Percentiles rank a stretch among this genome's conserved stretches.
phyloP scores from a whole-genome alignment of 2,888 invertebrate genomes.

The Erynnis tages region DNA sequence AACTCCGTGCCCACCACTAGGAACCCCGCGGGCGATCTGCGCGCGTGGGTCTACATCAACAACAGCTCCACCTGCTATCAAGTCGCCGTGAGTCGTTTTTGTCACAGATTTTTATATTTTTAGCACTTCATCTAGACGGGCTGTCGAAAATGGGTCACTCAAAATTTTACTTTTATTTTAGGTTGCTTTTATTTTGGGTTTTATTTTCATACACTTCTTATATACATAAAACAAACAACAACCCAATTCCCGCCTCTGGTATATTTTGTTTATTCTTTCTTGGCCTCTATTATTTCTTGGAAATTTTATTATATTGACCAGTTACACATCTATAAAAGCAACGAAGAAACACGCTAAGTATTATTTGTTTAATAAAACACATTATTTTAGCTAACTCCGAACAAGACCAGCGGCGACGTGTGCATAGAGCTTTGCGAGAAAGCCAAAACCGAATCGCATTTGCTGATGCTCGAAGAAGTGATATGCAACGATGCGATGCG shows the following conservation, averaged over 20 bases:
- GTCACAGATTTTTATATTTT: too few relatives aligned
- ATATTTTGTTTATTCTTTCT: too few relatives aligned
- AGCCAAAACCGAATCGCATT: slow-evolving; percentile 84
- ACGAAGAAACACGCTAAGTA: neutral
- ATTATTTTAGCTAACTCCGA: slow-evolving; percentile 85
- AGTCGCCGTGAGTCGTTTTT: slow-evolving; percentile 84
- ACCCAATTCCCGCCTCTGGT: too few relatives aligned
- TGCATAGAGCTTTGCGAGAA: slow-evolving; percentile 86
- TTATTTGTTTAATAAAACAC: neutral
- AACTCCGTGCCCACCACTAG: slow-evolving; percentile 81
- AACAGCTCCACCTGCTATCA: slow-evolving; percentile 80
- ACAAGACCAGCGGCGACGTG: slow-evolving; percentile 88
- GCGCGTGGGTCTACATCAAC: slow-evolving; percentile 89
- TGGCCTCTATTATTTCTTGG: too few relatives aligned
- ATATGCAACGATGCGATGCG: slow-evolving; percentile 88
- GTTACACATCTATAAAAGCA: too few relatives aligned
- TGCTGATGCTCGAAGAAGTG: slow-evolving; percentile 89
- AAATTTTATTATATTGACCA: too few relatives aligned
- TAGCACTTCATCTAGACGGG: too few relatives aligned
- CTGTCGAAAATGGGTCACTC: too few relatives aligned
- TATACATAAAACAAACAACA: too few relatives aligned
- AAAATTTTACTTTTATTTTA: too few relatives aligned
- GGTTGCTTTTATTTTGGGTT: too few relatives aligned
- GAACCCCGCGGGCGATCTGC: slow-evolving; percentile 89
- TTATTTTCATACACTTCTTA: too few relatives aligned